Conservation (phyloP, 2,797 vertebrate species). For the Artibeus jamaicensis region DNA sequence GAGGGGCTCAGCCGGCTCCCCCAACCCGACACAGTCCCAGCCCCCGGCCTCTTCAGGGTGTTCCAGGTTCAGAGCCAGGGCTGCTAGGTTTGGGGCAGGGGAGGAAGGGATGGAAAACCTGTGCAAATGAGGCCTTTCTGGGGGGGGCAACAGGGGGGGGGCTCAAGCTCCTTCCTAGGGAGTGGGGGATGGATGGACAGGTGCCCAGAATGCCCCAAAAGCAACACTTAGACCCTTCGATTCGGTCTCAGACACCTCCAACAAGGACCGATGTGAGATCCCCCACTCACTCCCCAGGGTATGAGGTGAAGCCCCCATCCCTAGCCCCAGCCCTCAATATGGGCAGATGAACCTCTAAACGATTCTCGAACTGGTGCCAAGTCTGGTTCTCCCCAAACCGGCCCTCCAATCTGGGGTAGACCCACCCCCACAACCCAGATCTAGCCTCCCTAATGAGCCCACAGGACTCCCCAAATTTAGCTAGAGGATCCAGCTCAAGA, state of each 20-base stretch:
- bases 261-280: not conserved
- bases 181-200: not conserved
- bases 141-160: fast-evolving
- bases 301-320: not conserved
- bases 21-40: not conserved
- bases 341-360: not conserved
- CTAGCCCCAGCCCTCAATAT: not conserved
- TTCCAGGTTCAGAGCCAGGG: not conserved
- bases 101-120: not conserved
- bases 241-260: not conserved
- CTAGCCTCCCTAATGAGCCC: not conserved
- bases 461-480: not conserved
- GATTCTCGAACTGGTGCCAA: not conserved
- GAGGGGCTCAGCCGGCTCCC: not conserved
- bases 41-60: not conserved
- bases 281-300: not conserved
- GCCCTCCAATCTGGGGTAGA: not conserved
- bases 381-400: not conserved
- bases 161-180: not conserved
- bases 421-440: not conserved
- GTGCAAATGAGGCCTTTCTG: not conserved
- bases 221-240: not conserved
- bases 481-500: not conserved
- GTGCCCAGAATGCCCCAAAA: not conserved
- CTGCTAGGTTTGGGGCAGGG: not conserved